Evolutionary conservation across 2,113 vertebrate species (phyloP), one percentile per base, ranked within the genome.

Genomic region (Maccullochella peelii): DNA sequence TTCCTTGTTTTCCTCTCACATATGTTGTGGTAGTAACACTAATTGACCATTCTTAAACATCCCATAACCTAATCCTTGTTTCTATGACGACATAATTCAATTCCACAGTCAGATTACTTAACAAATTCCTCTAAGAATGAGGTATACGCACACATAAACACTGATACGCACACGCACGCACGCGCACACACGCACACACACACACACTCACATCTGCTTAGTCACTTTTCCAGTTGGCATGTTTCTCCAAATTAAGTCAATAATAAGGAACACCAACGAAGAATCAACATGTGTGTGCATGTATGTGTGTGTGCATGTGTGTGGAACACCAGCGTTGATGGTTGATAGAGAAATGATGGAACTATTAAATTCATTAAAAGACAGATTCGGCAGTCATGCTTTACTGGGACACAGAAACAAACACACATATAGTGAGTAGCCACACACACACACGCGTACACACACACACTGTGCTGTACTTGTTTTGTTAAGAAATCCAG

Each of bases 41-140:
- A 94, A 89, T 90, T 88, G 88, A 90, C 72, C 90, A 76, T 93
- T 86, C 86, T 79, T 88, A 92, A 94, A 93, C 90, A 93, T 88
- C 87, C 90, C 88, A 86, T 78, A 88, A 88, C 86, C 80, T 93
- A 93, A 93, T 93, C 91, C 90, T 82, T 44, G 77, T 89, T 86
- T 85, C 91, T 91, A 84, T 85, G 85, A 84, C 49, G 71, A 88
- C 86, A 89, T 93, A 88, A 91, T 91, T 88, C n/a, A 85, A 83
- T 90, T 88, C 85, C 85, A 89, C 84, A 65, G 80, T 83, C 82
- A 83, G 89, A 93, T 91, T 92, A 90, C 80, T 79, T 59, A 86
- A 88, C 91, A 89, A 81, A 91, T 90, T 93, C 85, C 82, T 86
- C 83, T 4, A 59, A 85, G 76, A 82, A 68, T 67, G 59, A 89